Evolutionary conservation across 1,140 invertebrate genomes (phyloP).

Genomic region (Drosophila triauraria): DNA sequence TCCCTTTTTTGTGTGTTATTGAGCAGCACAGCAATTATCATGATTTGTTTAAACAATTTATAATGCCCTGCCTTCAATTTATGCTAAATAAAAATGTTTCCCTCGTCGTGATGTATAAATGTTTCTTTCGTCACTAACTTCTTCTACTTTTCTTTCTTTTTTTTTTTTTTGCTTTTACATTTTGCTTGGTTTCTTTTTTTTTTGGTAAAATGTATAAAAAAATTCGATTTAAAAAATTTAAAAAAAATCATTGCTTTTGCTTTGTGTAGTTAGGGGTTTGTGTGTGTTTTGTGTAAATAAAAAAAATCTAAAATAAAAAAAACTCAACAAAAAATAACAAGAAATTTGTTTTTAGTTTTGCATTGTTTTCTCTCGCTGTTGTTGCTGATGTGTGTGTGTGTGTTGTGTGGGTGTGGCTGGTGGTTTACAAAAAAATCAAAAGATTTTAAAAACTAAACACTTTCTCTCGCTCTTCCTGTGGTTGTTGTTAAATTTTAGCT

Average conservation of each 20-base stretch:
- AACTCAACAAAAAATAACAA: constrained; percentile 77
- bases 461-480: background rate
- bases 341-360: constrained; percentile 65
- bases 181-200: constrained; percentile 41
- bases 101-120: constrained; percentile 53
- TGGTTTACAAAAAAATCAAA: constrained; percentile 38
- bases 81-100: constrained; percentile 57
- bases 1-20: constrained; percentile 58
- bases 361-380: constrained; percentile 53
- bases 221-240: constrained; percentile 59
- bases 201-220: constrained; percentile 59
- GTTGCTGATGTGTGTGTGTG: constrained; percentile 19
- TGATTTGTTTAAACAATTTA: constrained; percentile 68
- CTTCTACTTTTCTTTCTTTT: constrained; percentile 8
- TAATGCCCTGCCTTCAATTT: constrained; percentile 76
- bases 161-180: constrained; percentile 45
- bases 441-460: constrained; percentile 43
- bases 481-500: constrained; percentile 57
- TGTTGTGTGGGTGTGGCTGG: background rate
- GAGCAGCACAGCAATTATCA: constrained; percentile 83
- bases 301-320: constrained; percentile 45
- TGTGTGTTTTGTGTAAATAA: constrained; percentile 22
- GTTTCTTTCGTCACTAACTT: constrained; percentile 22
- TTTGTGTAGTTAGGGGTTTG: constrained; percentile 21
- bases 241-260: constrained; percentile 67